phyloP scores from a whole-genome alignment of 2,113 vertebrate genomes.

The Pagrus major region DNA sequence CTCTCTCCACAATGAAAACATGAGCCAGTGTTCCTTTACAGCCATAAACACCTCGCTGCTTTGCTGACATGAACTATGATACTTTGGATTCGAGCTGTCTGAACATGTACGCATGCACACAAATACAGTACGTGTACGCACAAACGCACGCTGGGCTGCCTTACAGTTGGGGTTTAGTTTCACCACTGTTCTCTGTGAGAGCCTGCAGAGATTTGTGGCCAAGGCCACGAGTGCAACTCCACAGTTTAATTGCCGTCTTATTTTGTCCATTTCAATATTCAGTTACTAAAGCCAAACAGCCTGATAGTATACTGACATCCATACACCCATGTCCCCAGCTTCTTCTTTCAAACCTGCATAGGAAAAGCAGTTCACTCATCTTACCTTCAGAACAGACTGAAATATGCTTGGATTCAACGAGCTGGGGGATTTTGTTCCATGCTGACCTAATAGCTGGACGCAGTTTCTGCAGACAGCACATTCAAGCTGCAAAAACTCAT shows the following conservation, averaged over 20 bases:
- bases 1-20: constrained; percentile 19
- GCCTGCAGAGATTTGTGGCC: constrained; percentile 19
- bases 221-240: constrained; percentile 9
- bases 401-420: background rate
- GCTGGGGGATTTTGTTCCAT: background rate
- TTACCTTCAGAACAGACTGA: background rate
- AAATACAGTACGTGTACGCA: constrained; percentile 26
- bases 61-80: constrained; percentile 53
- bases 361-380: background rate
- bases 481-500: background rate
- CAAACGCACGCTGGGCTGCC: constrained; percentile 27
- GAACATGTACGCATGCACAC: constrained; percentile 42
- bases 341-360: background rate
- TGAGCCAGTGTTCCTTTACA: constrained; percentile 27
- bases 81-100: constrained; percentile 46
- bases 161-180: constrained; percentile 41
- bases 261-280: constrained; percentile 12
- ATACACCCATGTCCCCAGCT: background rate
- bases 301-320: background rate
- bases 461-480: background rate
- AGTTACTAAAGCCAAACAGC: background rate
- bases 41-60: constrained; percentile 52
- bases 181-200: constrained; percentile 22
- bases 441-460: background rate
- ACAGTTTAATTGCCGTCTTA: background rate